These are phyloP conservation scores for Gorsachius goisagi DNA, from an alignment of 2,113 vertebrate genomes.

Conservation along the genomic window DNA sequence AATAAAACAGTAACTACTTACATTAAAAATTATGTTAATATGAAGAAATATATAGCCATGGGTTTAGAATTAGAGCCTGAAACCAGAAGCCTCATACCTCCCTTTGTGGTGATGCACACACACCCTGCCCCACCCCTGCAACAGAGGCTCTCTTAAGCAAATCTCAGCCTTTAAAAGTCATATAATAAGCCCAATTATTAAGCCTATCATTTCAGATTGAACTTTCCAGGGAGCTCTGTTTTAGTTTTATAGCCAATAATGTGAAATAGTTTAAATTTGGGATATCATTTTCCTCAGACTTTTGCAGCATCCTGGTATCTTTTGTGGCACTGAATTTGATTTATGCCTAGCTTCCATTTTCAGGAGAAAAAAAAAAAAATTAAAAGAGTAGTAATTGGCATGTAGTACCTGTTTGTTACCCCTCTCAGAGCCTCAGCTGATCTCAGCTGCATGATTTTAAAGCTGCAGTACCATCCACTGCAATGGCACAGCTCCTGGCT, in stretches of 20 bases:
- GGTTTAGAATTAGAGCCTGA: background rate
- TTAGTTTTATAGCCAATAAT: background rate
- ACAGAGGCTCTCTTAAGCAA: background rate
- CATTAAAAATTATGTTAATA: background rate
- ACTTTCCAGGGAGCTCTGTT: background rate
- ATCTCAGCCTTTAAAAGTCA: background rate
- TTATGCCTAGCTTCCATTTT: background rate
- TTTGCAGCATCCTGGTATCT: background rate
- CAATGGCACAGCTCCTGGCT: background rate
- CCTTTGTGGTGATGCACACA: background rate
- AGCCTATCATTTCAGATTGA: background rate
- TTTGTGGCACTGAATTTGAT: background rate
- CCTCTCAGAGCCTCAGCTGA: background rate
- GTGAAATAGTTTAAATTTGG: background rate
- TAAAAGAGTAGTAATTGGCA: background rate
- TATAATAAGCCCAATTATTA: background rate
- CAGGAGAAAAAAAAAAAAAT: background rate
- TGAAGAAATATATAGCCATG: background rate
- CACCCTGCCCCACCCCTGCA: background rate
- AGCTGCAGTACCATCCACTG: background rate
- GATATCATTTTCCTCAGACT: background rate
- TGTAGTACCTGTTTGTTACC: fast-evolving
- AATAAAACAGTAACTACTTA: background rate
- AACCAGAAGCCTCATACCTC: background rate
- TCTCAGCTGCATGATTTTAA: no score